Evolutionary conservation across 2,888 invertebrate species (phyloP).

Genomic region (Chrysomela aeneicollis): DNA sequence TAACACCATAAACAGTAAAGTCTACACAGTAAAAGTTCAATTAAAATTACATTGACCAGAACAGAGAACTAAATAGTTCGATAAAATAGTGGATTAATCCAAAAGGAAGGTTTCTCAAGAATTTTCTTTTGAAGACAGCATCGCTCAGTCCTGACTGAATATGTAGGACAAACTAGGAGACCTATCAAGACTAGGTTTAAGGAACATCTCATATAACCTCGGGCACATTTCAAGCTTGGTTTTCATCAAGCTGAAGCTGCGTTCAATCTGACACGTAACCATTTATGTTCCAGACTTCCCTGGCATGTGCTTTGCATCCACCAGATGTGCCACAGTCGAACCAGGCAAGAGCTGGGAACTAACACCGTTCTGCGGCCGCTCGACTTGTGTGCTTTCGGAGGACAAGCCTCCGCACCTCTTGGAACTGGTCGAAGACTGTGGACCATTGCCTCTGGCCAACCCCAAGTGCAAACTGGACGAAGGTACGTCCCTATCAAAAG

Average conservation of each 20-base stretch:
- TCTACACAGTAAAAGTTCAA: neutral
- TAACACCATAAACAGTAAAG: neutral
- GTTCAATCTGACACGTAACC: too few relatives aligned
- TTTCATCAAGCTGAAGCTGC: too few relatives aligned
- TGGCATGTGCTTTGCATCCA: constrained; percentile 90
- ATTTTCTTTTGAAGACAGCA: too few relatives aligned
- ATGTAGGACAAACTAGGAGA: too few relatives aligned
- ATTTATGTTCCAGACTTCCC: constrained; percentile 75
- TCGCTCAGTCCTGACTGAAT: too few relatives aligned
- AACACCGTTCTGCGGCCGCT: constrained; percentile 89
- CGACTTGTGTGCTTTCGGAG: constrained; percentile 83
- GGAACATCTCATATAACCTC: too few relatives aligned
- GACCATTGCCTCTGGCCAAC: constrained; percentile 86
- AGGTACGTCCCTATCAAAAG: constrained; percentile 48
- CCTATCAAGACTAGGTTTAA: too few relatives aligned
- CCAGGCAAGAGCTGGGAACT: constrained; percentile 87
- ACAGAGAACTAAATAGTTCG: neutral
- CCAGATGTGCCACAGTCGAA: constrained; percentile 86
- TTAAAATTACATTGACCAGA: neutral
- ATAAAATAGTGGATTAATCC: too few relatives aligned
- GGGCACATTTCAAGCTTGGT: too few relatives aligned
- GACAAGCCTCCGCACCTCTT: constrained; percentile 78
- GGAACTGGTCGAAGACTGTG: constrained; percentile 89
- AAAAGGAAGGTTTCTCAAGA: too few relatives aligned
- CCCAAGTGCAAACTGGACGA: constrained; percentile 86